Percentiles rank a stretch among this genome's conserved stretches.
phyloP scores from a whole-genome alignment of 2,888 invertebrate genomes.

The Drosophila yooni region DNA sequence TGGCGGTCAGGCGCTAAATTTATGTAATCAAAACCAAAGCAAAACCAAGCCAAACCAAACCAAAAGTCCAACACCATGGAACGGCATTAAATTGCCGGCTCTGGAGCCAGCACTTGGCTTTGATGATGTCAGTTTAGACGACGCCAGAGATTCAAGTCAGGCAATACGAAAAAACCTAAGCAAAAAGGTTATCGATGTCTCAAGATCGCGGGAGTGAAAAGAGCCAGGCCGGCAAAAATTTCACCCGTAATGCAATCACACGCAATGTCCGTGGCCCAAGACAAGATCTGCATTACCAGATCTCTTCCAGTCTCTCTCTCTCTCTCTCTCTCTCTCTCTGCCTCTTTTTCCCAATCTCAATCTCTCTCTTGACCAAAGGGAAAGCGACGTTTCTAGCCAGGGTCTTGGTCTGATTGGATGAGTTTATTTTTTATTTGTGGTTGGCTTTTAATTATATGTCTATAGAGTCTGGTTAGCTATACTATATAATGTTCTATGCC shows the following conservation, averaged over 20 bases:
- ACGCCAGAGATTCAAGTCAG: conserved; percentile 9
- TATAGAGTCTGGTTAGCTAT: conserved; percentile 28
- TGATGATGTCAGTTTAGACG: conserved; percentile 71
- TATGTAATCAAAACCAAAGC: conserved; percentile 75
- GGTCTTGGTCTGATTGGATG: conserved; percentile 34
- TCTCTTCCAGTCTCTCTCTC: conserved; percentile 15
- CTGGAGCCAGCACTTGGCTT: conserved; percentile 30
- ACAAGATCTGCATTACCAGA: conserved; percentile 50
- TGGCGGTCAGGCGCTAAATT: conserved; percentile 66
- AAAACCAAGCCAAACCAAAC: neutral
- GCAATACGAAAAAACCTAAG: conserved; percentile 55
- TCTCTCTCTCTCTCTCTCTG: neutral
- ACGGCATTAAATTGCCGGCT: conserved; percentile 66
- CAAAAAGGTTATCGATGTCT: conserved; percentile 74
- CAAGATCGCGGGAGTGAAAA: conserved; percentile 67
- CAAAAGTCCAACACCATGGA: conserved; percentile 43
- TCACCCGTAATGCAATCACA: conserved; percentile 79
- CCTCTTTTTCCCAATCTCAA: neutral
- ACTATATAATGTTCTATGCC: conserved; percentile 6
- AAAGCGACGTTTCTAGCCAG: conserved; percentile 53
- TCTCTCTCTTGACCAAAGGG: conserved; percentile 53
- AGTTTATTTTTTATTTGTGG: conserved; percentile 17
- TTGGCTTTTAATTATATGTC: conserved; percentile 51
- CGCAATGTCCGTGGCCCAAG: conserved; percentile 70
- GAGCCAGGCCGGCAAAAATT: conserved; percentile 60